Evolutionary conservation across 2,797 vertebrate genomes (phyloP), one percentile per base, ranked within the genome.

Genomic region (Tangara arthus): DNA sequence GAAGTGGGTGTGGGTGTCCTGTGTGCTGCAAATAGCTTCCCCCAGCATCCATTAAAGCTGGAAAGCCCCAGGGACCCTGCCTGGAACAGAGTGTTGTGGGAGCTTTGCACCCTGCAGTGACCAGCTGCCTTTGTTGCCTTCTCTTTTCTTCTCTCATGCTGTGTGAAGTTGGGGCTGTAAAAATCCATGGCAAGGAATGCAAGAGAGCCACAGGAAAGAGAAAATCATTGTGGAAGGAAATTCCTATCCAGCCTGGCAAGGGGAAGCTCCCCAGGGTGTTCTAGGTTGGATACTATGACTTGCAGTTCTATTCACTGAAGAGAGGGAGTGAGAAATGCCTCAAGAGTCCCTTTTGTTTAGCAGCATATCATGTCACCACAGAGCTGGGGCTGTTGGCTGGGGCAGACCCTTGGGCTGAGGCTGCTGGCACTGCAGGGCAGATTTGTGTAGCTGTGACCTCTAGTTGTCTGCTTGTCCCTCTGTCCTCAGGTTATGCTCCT

Each of bases 121-220:
- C 57, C 49, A 56, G 53, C 90, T 94, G 66, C 79, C 41, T 93
- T 46, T 79, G 34, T 34, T 72, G 55, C 60, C 65, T 92, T 84
- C 59, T 76, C 42, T 59, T 81, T 34, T 84, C n/a, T 72, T 80
- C 49, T 84, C 26, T 73, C 41, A 3, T 52, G 52, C 52, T 46
- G 21, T n/a, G 34, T 49, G 57, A 75, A 34, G 49, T 3, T 83
- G 11, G 44, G 37, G 32, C 37, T 77, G 53, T 87, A 68, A 80
- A 93, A 94, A 80, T 23, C 69, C 64, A 11, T 12, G 27, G 49
- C 56, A 56, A 52, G 75, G 75, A 91, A 87, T 63, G 68, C 70
- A 60, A 85, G 32, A 27, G 75, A 94, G 34, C 47, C 56, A 89
- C 41, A 71, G 65, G 65, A 83, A 78, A 56, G 69, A 66, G 63